Base-by-base conservation (phyloP, 2,888 invertebrate genomes). In the Rapana venosa region DNA sequence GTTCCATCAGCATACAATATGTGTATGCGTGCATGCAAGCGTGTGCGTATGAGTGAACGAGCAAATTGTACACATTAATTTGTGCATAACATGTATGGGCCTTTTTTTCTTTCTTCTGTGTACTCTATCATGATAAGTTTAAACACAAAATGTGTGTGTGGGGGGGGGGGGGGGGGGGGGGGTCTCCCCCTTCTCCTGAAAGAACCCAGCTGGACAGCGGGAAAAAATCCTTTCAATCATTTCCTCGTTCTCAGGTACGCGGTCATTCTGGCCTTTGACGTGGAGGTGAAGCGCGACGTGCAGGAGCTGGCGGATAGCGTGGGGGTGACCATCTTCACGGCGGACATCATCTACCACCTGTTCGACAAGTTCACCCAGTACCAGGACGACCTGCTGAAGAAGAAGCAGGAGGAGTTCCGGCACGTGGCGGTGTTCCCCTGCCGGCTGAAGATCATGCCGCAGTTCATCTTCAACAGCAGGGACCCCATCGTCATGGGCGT, bases 291-390 rank as follows among this genome's bases (percentile, higher is more conserved):
- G 96, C 97, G 98, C 91, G 99, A 99, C 96, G 99, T 99, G 1
- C 99, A 99, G 96, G 99, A 99, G 95, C 97, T 99, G 96, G 99
- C 99, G 0, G 99, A 99, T 96, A 97, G 97, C 90, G 96, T 99
- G 22, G 96, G 96, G 56, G 96, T 96, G 89, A 98, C 98, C 97
- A 98, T 99, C 96, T 99, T 99, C 97, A 96, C 96, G 92, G 99
- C 99, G 15, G 99, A 99, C 97, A 99, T 99, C 96, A 99, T 99
- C 95, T 99, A 99, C 97, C 99, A 99, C 97, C 97, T 99, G 95
- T 99, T 99, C 96, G 99, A 99, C 96, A 98, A 98, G 96, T 99
- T 99, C 97, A 99, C 97, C 87, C 94, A 93, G 84, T 96, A 95
- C 93, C 88, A 98, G 91, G 99, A 99, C 90, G 99, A 99, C 94